Base-by-base conservation (phyloP, 2,113 vertebrate species). In the Garra rufa region DNA sequence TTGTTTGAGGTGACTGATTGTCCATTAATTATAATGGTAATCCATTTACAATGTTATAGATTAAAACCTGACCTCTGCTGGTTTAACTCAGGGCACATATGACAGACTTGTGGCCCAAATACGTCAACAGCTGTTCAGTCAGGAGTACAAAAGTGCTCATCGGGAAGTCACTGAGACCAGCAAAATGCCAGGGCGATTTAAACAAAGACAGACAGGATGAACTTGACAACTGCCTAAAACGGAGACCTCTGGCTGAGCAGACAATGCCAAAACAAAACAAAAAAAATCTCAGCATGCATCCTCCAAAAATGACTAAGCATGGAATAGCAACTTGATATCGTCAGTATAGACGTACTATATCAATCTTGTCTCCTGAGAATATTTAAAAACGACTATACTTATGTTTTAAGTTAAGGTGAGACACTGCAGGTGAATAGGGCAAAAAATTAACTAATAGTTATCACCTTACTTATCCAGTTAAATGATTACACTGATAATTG, bases 171-270 rank as follows among this genome's bases (percentile, higher is more conserved):
- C 70, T n/a, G 84, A 71, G 63, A 85, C 76, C 87, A 89, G 90
- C 89, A 86, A 84, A 91, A 84, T 92, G 92, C 87, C 92, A 92
- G 67, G 79, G 89, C 87, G 3, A 24, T 88, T 90, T 85, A 89
- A 78, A 82, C 89, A 78, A 65, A n/a, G 77, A 79, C 71, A 65
- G 80, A 50, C 65, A 26, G 21, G 69, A 82, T 21, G 57, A 81
- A 38, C 30, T 34, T 71, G 34, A 83, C 84, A 81, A 76, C 73
- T 78, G 70, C 63, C 34, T 52, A 75, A 78, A 57, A 83, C 19
- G 81, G n/a, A 73, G 78, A 76, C 34, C 19, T 71, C 52, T 43
- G 21, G 71, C 52, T 48, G 38, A 28, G 26, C 73, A 79, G 63
- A 71, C 26, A 59, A 44, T 17, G 13, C 38, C 30, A 48, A 43